phyloP scores from a whole-genome alignment of 2,113 vertebrate genomes.

The Rhinoptilus africanus region DNA sequence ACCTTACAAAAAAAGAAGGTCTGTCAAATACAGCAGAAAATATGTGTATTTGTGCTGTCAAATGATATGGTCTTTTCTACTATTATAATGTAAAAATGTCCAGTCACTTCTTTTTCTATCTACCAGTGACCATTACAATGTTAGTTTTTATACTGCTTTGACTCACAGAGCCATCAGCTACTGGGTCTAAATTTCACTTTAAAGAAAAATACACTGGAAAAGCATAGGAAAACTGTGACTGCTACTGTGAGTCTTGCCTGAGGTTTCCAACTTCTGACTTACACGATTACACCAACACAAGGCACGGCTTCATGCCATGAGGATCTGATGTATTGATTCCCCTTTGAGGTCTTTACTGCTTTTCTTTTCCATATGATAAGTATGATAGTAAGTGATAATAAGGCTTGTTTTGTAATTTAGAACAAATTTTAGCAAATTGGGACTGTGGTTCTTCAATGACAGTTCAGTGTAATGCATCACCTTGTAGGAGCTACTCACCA shows the following conservation, averaged over 20 bases:
- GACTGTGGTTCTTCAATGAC: background rate
- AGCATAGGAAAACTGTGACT: background rate
- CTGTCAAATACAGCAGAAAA: background rate
- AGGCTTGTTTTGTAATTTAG: background rate
- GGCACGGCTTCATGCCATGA: background rate
- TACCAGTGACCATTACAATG: background rate
- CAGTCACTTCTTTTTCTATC: background rate
- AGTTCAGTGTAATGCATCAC: background rate
- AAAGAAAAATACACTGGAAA: background rate
- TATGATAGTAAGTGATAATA: background rate
- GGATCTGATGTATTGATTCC: background rate
- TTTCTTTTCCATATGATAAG: background rate
- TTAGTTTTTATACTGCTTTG: background rate
- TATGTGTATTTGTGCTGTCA: background rate
- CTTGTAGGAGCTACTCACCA: background rate
- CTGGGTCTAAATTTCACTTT: background rate
- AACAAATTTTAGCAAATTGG: background rate
- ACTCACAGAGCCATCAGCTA: background rate
- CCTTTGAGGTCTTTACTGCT: background rate
- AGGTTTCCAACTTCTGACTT: background rate
- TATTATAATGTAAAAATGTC: background rate
- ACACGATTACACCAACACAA: fast-evolving
- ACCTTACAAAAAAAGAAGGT: background rate
- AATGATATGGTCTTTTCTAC: background rate
- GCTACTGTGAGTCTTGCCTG: background rate